Evolutionary conservation across 2,888 invertebrate genomes (phyloP).

Genomic region (Heteromurus nitidus): DNA sequence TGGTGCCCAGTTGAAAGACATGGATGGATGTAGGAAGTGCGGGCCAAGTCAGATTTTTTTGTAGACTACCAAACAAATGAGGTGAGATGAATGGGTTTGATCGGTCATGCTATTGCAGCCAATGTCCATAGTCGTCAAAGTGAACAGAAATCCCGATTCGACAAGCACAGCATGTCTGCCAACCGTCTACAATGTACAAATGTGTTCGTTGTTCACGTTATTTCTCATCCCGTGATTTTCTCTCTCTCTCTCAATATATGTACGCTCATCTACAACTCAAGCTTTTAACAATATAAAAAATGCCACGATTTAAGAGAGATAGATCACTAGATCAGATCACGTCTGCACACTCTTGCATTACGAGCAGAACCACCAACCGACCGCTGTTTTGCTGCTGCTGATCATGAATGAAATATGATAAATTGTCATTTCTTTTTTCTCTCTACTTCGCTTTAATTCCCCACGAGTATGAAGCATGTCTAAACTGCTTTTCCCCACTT

Average conservation of each 20-base stretch:
- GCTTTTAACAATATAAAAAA: slow-evolving; percentile 34
- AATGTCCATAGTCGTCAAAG: slow-evolving; percentile 51
- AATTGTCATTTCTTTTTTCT: slow-evolving; percentile 45
- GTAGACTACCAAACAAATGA: slow-evolving; percentile 72
- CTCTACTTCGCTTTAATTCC: slow-evolving; percentile 29
- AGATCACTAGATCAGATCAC: slow-evolving; percentile 62
- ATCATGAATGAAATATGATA: slow-evolving; percentile 54
- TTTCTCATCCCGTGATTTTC: neutral
- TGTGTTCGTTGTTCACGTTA: neutral
- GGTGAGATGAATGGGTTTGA: slow-evolving; percentile 72
- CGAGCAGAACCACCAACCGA: slow-evolving; percentile 51
- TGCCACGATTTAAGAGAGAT: slow-evolving; percentile 46
- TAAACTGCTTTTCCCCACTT: slow-evolving; percentile 53
- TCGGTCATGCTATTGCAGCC: slow-evolving; percentile 70
- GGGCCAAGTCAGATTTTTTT: slow-evolving; percentile 64
- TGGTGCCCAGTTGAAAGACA: slow-evolving; percentile 24
- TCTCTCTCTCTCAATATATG: neutral
- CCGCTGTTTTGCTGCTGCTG: slow-evolving; percentile 28
- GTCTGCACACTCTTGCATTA: slow-evolving; percentile 47
- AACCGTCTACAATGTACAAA: neutral
- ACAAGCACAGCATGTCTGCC: slow-evolving; percentile 58
- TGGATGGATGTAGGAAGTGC: slow-evolving; percentile 67
- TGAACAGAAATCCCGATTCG: slow-evolving; percentile 54
- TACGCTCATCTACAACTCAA: no score
- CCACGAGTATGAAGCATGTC: slow-evolving; percentile 27